phyloP scores from a whole-genome alignment of 2,888 invertebrate genomes.

The Dermolepida albohirtum region DNA sequence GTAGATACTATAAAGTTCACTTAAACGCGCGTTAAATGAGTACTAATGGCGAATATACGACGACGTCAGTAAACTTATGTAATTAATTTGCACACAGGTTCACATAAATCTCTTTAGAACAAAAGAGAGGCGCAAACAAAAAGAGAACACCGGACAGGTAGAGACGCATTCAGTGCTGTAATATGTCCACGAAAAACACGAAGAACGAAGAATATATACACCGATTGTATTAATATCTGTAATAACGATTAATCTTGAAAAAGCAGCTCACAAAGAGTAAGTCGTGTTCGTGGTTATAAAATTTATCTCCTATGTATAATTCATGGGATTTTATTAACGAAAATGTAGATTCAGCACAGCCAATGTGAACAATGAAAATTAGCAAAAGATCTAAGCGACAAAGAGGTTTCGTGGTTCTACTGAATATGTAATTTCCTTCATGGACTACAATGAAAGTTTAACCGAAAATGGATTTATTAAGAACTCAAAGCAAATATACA shows the following conservation, averaged over 20 bases:
- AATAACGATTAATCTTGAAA: constrained; percentile 37
- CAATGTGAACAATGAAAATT: no score
- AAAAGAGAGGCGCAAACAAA: constrained; percentile 48
- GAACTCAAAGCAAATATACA: no score
- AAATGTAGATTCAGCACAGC: no score
- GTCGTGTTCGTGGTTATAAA: constrained; percentile 21
- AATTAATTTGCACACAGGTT: constrained; percentile 55
- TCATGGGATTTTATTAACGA: constrained; percentile 7
- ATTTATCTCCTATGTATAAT: constrained; percentile 18
- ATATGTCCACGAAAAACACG: constrained; percentile 26
- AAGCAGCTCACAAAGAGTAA: constrained; percentile 9
- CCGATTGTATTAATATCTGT: constrained; percentile 29
- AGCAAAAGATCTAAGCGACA: no score
- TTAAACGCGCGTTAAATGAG: constrained; percentile 45
- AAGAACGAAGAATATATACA: constrained; percentile 31
- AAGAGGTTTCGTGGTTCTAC: no score
- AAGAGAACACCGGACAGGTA: constrained; percentile 32
- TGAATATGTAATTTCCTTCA: not conserved
- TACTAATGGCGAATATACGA: constrained; percentile 48
- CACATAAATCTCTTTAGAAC: constrained; percentile 52
- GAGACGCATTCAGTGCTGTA: constrained; percentile 21
- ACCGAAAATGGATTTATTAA: no score
- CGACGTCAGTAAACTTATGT: constrained; percentile 51
- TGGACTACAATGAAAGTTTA: no score
- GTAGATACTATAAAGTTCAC: constrained; percentile 47